phyloP scores from a whole-genome alignment of 2,888 invertebrate genomes.

The Onchidella celtica region DNA sequence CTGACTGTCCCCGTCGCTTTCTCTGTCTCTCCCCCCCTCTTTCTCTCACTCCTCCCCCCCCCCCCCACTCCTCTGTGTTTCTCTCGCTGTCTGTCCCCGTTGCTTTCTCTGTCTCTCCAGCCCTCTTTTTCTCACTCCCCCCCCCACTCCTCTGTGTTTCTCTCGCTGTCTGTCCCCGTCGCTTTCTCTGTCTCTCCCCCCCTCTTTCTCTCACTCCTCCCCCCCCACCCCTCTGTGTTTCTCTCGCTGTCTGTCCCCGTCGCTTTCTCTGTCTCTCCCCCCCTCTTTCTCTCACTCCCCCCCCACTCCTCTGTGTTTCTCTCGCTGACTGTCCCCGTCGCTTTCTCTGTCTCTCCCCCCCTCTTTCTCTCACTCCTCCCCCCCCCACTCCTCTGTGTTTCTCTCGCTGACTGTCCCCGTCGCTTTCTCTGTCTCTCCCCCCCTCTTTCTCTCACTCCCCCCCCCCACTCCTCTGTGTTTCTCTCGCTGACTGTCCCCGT shows the following conservation, averaged over 20 bases:
- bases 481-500: not conserved
- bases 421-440: slow-evolving; percentile 15
- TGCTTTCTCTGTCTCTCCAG: no score
- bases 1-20: not conserved
- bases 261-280: not conserved
- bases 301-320: no score
- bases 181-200: not conserved
- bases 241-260: not conserved
- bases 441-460: not conserved
- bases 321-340: no score
- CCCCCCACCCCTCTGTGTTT: not conserved
- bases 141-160: not conserved
- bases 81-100: no score
- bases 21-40: not conserved
- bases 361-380: not conserved
- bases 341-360: not conserved
- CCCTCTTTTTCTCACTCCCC: no score
- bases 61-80: slow-evolving; percentile 4
- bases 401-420: slow-evolving; percentile 20
- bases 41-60: not conserved
- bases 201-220: no score
- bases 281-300: slow-evolving; percentile 5
- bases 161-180: not conserved
- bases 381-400: not conserved
- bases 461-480: not conserved